phyloP scores from a whole-genome alignment of 2,888 invertebrate genomes.

The Lypha dubia region DNA sequence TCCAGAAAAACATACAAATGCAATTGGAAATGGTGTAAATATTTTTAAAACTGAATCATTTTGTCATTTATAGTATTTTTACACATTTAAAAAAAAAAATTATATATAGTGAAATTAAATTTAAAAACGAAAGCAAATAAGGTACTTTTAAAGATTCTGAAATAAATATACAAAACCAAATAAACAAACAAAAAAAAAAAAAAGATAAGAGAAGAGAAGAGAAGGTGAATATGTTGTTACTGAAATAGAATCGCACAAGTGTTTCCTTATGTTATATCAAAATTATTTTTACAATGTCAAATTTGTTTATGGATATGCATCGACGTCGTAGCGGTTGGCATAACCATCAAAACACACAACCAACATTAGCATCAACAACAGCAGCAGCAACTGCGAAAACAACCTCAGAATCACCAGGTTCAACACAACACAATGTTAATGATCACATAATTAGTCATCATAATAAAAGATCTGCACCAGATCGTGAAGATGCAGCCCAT shows the following conservation, averaged over 20 bases:
- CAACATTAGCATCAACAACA: conserved; percentile 54
- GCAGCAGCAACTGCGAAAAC: conserved; percentile 35
- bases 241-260: conserved; percentile 67
- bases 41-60: conserved; percentile 60
- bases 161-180: too few species aligned
- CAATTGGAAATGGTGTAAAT: conserved; percentile 55
- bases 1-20: conserved; percentile 2
- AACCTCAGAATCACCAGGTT: conserved; percentile 60
- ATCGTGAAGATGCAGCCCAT: conserved; percentile 29
- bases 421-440: conserved; percentile 31
- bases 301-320: conserved; percentile 75
- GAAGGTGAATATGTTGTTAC: conserved; percentile 17
- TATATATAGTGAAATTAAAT: conserved; percentile 19
- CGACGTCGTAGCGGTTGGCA: conserved; percentile 61
- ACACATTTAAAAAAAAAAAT: conserved; percentile 23
- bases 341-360: conserved; percentile 40
- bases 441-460: conserved; percentile 55
- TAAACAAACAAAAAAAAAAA: not conserved
- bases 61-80: not conserved
- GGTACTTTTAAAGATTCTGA: not conserved
- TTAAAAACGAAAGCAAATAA: conserved; percentile 6
- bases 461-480: conserved; percentile 18
- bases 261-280: conserved; percentile 61
- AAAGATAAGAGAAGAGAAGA: not conserved
- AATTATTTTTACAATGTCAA: conserved; percentile 75